Evolutionary conservation across 2,888 invertebrate species (phyloP).

Genomic region (Platycnemis pennipes): DNA sequence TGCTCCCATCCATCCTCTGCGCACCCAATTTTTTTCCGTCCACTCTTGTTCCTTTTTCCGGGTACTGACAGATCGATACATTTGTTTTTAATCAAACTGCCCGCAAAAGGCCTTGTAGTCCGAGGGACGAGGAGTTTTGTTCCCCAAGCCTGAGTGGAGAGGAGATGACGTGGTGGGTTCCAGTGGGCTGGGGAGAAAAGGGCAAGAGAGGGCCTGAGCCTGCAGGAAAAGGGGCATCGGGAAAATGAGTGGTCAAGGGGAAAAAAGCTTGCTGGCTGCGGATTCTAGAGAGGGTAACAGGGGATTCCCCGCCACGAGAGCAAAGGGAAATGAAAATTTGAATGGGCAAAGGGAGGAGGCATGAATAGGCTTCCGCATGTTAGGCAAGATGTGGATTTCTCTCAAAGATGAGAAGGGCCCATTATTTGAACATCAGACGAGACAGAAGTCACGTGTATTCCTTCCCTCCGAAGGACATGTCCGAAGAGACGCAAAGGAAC

Average conservation of each 20-base stretch:
- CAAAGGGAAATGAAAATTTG: not conserved
- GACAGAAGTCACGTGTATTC: no score
- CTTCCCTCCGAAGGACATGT: no score
- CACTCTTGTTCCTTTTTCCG: not conserved
- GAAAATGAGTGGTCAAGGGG: not conserved
- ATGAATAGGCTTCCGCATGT: not conserved
- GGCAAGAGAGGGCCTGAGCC: not conserved
- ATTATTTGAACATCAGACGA: not conserved
- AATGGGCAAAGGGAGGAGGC: not conserved
- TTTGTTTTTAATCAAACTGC: constrained; percentile 65
- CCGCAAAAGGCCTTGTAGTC: constrained; percentile 44
- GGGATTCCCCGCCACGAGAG: not conserved
- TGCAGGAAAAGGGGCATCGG: not conserved
- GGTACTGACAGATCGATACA: constrained; percentile 47
- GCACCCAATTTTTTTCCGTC: not conserved
- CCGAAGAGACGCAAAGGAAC: no score
- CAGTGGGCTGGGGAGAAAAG: not conserved
- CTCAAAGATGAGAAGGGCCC: not conserved
- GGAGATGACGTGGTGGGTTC: not conserved
- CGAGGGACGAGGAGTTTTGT: not conserved
- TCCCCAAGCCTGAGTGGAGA: not conserved
- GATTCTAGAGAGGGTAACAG: not conserved
- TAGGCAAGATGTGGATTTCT: not conserved
- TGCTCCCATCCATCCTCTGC: not conserved
- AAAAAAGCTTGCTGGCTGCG: not conserved